Evolutionary conservation across 2,113 vertebrate species (phyloP), one percentile per base, ranked within the genome.

Genomic region (Rhinopomastus cyanomelas): DNA sequence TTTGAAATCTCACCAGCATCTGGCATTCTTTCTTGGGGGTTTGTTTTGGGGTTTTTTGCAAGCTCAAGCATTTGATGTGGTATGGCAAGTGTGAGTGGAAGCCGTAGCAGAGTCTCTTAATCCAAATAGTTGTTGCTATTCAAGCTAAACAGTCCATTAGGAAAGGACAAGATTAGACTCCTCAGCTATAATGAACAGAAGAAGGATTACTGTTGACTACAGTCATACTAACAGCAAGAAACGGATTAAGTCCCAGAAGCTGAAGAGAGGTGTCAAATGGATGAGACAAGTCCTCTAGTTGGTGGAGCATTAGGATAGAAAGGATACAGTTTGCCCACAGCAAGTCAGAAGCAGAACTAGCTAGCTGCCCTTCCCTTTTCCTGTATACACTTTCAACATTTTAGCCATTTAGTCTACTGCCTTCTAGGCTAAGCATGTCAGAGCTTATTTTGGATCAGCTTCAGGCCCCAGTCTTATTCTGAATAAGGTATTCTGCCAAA

Each of bases 361-460:
- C 17, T 23, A 85, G 76, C 60, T 93, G 90, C 56, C 83, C 80
- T 88, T 85, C 83, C 61, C 37, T 83, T 88, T 92, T 66, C 27
- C 37, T 74, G 42, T 36, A 53, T 17, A 42, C 6, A 19, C 76
- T 87, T 85, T 81, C 48, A 89, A 85, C 29, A 20, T 67, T 93
- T 88, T 52, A 93, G 65, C 82, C 37, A 51, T 83, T 80, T 85
- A 74, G 76, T 39, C 72, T 85, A 71, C 68, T 67, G 60, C 34
- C 89, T 91, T 95, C 83, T 91, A 90, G 88, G 80, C 61, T 95
- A 89, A 93, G 90, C 95, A 86, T 94, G 92, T 77, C 83, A 49
- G 64, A 86, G 94, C 68, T 95, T 93, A 88, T 78, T 94, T 96
- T 96, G 95, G 94, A 94, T 93, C 52, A 66, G 61, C 60, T 88